phyloP scores from a whole-genome alignment of 2,797 vertebrate genomes.

The Dromococcyx pavoninus region DNA sequence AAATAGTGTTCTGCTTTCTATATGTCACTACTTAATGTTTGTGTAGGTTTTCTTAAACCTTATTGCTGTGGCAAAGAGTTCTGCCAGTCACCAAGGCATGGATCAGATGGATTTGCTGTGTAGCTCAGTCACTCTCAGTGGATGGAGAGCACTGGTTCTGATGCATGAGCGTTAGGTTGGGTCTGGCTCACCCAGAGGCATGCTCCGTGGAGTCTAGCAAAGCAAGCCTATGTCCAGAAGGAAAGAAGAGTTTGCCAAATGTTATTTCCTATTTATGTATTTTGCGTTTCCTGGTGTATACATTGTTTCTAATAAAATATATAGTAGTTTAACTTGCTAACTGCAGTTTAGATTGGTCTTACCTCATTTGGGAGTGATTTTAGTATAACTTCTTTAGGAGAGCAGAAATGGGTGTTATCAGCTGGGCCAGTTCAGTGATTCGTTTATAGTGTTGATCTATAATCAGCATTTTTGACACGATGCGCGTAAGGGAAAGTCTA shows the following conservation, averaged over 20 bases:
- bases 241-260: not conserved
- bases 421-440: not conserved
- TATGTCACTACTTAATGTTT: not conserved
- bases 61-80: not conserved
- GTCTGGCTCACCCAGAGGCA: not conserved
- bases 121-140: accelerated
- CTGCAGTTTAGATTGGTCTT: not conserved
- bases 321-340: not conserved
- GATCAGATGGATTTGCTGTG: not conserved
- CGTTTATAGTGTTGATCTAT: not conserved
- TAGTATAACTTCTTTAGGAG: not conserved
- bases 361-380: not conserved
- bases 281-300: not conserved
- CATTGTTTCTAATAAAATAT: not conserved
- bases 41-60: not conserved
- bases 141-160: not conserved
- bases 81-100: not conserved
- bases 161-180: accelerated
- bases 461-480: not conserved
- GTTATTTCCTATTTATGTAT: not conserved
- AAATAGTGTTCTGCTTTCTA: not conserved
- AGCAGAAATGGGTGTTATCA: not conserved
- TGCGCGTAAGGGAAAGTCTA: not conserved
- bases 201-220: not conserved
- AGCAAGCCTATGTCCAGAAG: accelerated